phyloP scores from a whole-genome alignment of 1,140 invertebrate genomes.

The Babylonia areolata region DNA sequence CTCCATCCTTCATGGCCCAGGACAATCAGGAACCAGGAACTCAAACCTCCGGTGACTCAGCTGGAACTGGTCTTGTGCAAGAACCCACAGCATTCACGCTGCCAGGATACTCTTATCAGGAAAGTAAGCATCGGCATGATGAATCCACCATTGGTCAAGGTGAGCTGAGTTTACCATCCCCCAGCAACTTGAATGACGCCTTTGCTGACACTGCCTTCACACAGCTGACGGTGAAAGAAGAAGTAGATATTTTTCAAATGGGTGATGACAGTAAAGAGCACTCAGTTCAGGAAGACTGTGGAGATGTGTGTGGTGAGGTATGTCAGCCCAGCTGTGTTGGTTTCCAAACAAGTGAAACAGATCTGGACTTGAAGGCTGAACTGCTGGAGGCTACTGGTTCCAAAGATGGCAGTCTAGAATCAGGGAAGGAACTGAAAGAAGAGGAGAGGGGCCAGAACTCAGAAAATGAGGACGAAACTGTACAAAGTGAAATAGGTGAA shows the following conservation, averaged over 20 bases:
- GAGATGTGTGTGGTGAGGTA: neutral
- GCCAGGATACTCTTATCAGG: no score
- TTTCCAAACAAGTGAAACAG: neutral
- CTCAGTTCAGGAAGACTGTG: neutral
- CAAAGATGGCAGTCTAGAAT: no score
- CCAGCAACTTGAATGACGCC: constrained; percentile 61
- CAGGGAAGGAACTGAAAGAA: constrained; percentile 15
- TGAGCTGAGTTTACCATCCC: constrained; percentile 69
- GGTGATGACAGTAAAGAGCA: neutral
- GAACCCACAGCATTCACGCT: no score
- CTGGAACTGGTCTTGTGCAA: constrained; percentile 51
- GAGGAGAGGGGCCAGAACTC: constrained; percentile 12
- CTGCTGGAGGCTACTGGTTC: neutral
- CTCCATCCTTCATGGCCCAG: constrained; percentile 58
- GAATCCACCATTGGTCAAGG: constrained; percentile 47
- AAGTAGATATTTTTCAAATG: constrained; percentile 53
- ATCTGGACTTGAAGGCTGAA: neutral
- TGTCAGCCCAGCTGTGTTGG: neutral
- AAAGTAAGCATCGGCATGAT: constrained; percentile 33
- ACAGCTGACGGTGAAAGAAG: constrained; percentile 59
- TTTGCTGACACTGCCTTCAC: neutral
- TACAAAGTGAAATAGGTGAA: constrained; percentile 44
- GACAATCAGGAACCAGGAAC: no score
- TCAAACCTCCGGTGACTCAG: constrained; percentile 41
- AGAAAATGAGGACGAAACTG: constrained; percentile 39